Conservation (phyloP, 2,888 invertebrate genomes). For the Acronicta psi region DNA sequence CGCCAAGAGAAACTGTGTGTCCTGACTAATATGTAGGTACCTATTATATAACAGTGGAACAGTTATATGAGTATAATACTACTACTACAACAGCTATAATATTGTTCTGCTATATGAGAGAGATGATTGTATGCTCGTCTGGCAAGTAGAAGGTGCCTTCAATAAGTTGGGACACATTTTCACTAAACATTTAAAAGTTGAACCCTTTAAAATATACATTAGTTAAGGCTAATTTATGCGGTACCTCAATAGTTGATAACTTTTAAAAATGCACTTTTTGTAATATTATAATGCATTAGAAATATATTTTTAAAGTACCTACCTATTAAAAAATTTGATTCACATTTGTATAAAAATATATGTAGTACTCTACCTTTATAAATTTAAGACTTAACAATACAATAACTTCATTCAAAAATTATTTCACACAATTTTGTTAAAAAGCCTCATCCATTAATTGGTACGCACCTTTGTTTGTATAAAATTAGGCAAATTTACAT, state of each 20-base stretch:
- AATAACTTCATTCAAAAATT: not conserved
- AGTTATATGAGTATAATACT: not conserved
- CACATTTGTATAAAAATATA: too few species aligned
- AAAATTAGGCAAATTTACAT: constrained; percentile 22
- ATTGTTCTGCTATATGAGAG: too few species aligned
- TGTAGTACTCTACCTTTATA: too few species aligned
- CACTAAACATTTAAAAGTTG: constrained; percentile 5
- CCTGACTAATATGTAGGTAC: too few species aligned
- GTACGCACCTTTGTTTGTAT: constrained; percentile 10
- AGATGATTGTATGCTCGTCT: not conserved
- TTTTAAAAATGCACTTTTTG: constrained; percentile 25
- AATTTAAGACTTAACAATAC: too few species aligned
- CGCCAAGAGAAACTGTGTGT: not conserved
- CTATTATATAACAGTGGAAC: too few species aligned
- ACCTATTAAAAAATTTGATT: not conserved
- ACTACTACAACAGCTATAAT: not conserved
- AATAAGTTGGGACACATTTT: not conserved
- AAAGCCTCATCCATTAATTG: constrained; percentile 12
- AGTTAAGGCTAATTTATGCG: constrained; percentile 19
- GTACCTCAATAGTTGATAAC: constrained; percentile 42
- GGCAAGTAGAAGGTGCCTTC: too few species aligned
- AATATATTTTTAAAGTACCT: constrained; percentile 2
- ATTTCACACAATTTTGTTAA: not conserved
- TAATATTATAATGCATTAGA: constrained; percentile 10
- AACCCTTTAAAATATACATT: constrained; percentile 5